Percentiles rank a stretch among this genome's conserved stretches.
These are phyloP conservation scores for Drosophila micromelanica DNA, from an alignment of 1,140 invertebrate genomes.

Conservation along the genomic window DNA sequence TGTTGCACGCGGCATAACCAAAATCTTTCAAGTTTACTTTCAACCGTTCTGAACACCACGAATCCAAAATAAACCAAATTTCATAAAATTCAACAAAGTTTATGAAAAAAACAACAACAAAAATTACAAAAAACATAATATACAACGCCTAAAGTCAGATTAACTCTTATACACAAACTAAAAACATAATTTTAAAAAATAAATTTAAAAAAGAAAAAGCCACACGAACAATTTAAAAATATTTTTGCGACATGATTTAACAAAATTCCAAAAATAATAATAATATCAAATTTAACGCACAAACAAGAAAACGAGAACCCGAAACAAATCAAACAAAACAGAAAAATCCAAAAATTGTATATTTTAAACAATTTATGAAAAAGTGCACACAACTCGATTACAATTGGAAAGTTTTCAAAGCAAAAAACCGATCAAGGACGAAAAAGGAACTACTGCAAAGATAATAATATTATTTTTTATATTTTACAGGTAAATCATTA, in stretches of 20 bases:
- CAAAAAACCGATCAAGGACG: conserved; percentile 33
- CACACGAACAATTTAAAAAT: conserved; percentile 30
- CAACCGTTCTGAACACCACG: conserved; percentile 29
- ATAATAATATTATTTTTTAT: conserved; percentile 77
- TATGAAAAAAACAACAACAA: conserved; percentile 46
- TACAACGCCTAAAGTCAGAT: conserved; percentile 79
- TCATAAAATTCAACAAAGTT: conserved; percentile 53
- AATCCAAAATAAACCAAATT: conserved; percentile 34
- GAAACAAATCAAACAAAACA: conserved; percentile 9
- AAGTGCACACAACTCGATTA: conserved; percentile 42
- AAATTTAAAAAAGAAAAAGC: conserved; percentile 34
- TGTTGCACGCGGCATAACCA: conserved; percentile 62
- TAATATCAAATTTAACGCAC: conserved; percentile 8
- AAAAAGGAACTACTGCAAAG: conserved; percentile 49
- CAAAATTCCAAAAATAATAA: neutral
- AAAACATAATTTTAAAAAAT: conserved; percentile 31
- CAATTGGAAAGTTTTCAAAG: conserved; percentile 71
- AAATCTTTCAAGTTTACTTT: conserved; percentile 43
- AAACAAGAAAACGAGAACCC: conserved; percentile 17
- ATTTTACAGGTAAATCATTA: conserved; percentile 71
- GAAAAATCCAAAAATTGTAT: conserved; percentile 18
- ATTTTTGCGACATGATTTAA: conserved; percentile 19
- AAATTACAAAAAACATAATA: conserved; percentile 35
- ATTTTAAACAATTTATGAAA: conserved; percentile 24
- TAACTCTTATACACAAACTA: conserved; percentile 68